Evolutionary conservation across 2,113 vertebrate genomes (phyloP).

Genomic region (Cathartes aura): DNA sequence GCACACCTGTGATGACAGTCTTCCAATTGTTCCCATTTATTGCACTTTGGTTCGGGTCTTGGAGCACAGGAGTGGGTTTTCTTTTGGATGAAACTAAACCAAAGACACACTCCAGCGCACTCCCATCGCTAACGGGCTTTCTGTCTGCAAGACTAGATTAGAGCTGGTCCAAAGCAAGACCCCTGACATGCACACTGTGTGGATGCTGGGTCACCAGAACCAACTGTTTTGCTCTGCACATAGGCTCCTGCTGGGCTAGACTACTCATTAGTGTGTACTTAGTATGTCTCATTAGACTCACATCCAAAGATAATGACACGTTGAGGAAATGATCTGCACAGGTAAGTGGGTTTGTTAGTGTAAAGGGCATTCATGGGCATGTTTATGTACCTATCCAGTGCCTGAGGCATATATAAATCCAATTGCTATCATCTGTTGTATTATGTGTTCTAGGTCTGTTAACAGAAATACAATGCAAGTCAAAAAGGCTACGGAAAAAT

Average conservation of each 20-base stretch:
- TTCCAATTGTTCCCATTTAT: neutral
- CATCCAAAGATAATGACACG: neutral
- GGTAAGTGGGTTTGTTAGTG: neutral
- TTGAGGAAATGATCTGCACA: neutral
- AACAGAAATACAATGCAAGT: conserved; percentile 98
- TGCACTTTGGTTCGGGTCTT: neutral
- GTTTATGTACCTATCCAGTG: neutral
- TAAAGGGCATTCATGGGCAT: neutral
- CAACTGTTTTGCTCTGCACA: neutral
- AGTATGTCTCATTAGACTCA: neutral
- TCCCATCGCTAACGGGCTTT: neutral
- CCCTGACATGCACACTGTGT: neutral
- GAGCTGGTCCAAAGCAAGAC: neutral
- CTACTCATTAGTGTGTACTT: neutral
- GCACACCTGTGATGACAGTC: neutral
- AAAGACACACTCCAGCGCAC: neutral
- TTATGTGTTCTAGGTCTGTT: conserved; percentile 84
- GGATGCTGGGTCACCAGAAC: neutral
- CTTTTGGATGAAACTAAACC: neutral
- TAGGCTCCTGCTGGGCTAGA: neutral
- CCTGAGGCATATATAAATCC: neutral
- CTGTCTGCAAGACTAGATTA: neutral
- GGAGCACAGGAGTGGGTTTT: neutral
- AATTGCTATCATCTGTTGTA: neutral
- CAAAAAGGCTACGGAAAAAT: conserved; percentile 93